These are phyloP conservation scores for Lepidonotus clava DNA, from an alignment of 2,888 invertebrate genomes.

Conservation along the genomic window DNA sequence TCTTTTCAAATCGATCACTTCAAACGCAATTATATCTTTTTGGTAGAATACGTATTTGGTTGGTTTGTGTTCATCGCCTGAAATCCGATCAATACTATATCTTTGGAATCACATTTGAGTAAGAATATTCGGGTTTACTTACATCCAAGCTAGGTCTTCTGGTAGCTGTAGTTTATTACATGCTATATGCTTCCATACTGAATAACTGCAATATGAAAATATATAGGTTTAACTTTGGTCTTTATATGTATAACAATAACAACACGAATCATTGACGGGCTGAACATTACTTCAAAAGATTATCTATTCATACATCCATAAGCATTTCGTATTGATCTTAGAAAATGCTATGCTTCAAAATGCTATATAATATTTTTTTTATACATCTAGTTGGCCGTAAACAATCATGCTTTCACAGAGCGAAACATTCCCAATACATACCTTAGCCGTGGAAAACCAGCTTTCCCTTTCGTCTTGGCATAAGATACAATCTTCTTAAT, in stretches of 20 bases:
- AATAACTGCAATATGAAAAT: conserved; percentile 73
- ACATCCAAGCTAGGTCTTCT: conserved; percentile 80
- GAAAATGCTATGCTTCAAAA: no score
- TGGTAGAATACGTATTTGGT: no score
- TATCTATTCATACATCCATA: no score
- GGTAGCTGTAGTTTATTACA: conserved; percentile 80
- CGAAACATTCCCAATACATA: conserved; percentile 59
- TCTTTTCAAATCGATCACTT: no score
- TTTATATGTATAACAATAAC: conserved; percentile 32
- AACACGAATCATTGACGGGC: no score
- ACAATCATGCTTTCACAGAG: no score
- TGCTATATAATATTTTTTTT: no score
- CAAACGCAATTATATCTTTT: no score
- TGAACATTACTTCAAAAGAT: no score
- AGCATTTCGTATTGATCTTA: no score
- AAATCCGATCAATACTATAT: neutral
- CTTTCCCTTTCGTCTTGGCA: conserved; percentile 78
- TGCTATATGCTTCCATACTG: conserved; percentile 80
- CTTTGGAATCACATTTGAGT: neutral
- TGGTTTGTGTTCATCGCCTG: no score
- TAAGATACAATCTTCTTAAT: conserved; percentile 80
- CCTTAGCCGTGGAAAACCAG: conserved; percentile 79
- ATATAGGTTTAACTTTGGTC: conserved; percentile 35
- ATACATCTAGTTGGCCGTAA: no score
- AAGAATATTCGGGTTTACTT: conserved; percentile 69